A percentile compares a stretch with the other conserved stretches of the same genome.
Conservation (phyloP, 2,797 vertebrate genomes). For the Parauchenoglanis ngamensis region DNA sequence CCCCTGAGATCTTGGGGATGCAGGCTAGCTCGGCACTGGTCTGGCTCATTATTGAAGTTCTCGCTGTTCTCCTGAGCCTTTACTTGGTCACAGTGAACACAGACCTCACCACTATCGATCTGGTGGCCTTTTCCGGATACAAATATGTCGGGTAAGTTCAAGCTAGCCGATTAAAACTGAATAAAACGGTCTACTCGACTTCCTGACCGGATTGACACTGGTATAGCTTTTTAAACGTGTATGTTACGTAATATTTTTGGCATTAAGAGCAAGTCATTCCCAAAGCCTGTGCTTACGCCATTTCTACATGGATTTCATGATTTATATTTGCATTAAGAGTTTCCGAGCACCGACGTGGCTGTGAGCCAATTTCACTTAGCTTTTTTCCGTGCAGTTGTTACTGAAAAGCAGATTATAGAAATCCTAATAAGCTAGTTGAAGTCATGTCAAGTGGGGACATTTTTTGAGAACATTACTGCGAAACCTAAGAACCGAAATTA, state of each 20-base stretch:
- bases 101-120: conserved; percentile 89
- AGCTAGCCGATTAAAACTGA: conserved; percentile 45
- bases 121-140: conserved; percentile 89
- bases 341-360: no score
- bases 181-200: not conserved
- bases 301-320: not conserved
- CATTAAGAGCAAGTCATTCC: not conserved
- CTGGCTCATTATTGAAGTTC: conserved; percentile 89
- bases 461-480: not conserved
- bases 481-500: not conserved
- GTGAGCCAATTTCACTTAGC: no score
- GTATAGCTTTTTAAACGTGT: not conserved
- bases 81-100: conserved; percentile 88
- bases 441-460: not conserved
- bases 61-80: conserved; percentile 84
- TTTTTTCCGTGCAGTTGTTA: no score
- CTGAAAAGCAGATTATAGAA: not conserved
- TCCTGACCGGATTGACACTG: not conserved
- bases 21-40: conserved; percentile 90
- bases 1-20: conserved; percentile 89
- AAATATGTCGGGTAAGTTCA: conserved; percentile 87
- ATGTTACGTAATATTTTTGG: not conserved
- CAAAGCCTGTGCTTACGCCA: not conserved
- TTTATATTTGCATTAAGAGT: not conserved
- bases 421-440: not conserved